Evolutionary conservation across 1,140 invertebrate species (phyloP).

Genomic region (Globodera ellingtonae): DNA sequence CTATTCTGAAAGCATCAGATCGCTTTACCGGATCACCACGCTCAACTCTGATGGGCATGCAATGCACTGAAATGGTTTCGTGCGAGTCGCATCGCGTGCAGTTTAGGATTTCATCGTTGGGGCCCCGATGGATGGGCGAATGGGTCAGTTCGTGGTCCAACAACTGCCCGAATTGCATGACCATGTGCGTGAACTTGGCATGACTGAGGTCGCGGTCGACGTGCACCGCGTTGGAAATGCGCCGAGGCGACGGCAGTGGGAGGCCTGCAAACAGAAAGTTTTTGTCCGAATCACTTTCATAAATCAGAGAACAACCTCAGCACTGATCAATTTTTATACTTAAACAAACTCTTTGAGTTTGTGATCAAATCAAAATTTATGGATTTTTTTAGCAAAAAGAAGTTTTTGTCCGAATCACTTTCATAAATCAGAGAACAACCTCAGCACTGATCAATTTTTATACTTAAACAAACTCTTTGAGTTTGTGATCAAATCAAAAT

Average conservation of each 20-base stretch:
- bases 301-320: too few relatives aligned
- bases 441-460: too few relatives aligned
- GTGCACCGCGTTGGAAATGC: slow-evolving; percentile 83
- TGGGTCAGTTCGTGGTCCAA: slow-evolving; percentile 51
- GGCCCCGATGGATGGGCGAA: slow-evolving; percentile 54
- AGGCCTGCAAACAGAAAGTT: too few relatives aligned
- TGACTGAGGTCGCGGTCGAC: slow-evolving; percentile 75
- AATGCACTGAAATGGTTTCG: slow-evolving; percentile 65
- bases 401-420: too few relatives aligned
- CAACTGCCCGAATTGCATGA: slow-evolving; percentile 63
- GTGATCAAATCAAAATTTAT: too few relatives aligned
- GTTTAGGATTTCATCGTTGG: slow-evolving; percentile 58
- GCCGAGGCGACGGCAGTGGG: slow-evolving; percentile 73
- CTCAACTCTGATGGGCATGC: slow-evolving; percentile 70
- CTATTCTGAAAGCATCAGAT: neutral
- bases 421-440: too few relatives aligned
- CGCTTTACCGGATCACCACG: slow-evolving; percentile 67
- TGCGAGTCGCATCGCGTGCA: slow-evolving; percentile 58
- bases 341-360: too few relatives aligned
- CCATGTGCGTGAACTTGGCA: slow-evolving; percentile 59
- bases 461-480: too few relatives aligned
- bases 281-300: too few relatives aligned
- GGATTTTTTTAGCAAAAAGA: too few relatives aligned
- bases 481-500: too few relatives aligned
- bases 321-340: too few relatives aligned